Evolutionary conservation across 2,888 invertebrate genomes (phyloP).

Genomic region (Calameuta filiformis): DNA sequence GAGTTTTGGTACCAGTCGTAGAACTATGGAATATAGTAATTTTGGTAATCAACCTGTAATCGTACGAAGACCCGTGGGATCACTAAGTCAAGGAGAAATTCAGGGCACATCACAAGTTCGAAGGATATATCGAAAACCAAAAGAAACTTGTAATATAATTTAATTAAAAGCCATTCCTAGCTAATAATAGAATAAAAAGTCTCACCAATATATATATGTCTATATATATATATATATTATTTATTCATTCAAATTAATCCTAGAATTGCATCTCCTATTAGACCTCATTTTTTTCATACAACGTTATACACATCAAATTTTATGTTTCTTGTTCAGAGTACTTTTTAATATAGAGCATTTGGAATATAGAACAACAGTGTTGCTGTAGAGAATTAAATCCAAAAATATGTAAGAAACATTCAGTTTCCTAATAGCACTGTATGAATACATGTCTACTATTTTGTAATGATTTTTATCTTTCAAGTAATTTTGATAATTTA

Average conservation of each 20-base stretch:
- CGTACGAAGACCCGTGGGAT: slow-evolving; percentile 37
- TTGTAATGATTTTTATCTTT: too few relatives aligned
- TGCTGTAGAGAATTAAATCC: neutral
- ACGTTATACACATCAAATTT: slow-evolving; percentile 2
- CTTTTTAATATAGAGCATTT: neutral
- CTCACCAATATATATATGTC: neutral
- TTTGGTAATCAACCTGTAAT: slow-evolving; percentile 61
- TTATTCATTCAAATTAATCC: neutral
- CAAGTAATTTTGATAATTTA: neutral
- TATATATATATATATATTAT: neutral
- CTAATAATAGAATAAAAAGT: neutral
- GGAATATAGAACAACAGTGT: neutral
- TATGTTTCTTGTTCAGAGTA: neutral
- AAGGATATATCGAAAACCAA: slow-evolving; percentile 47
- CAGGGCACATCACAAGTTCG: slow-evolving; percentile 31
- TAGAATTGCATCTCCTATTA: slow-evolving; percentile 2
- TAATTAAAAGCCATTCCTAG: slow-evolving; percentile 21
- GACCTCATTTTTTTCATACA: neutral
- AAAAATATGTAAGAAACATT: neutral
- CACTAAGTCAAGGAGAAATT: neutral
- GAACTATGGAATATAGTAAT: slow-evolving; percentile 58
- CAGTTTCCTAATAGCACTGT: neutral
- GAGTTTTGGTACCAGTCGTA: slow-evolving; percentile 57
- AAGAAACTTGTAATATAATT: slow-evolving; percentile 47
- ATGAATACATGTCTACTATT: too few relatives aligned